Percentiles rank a stretch among this genome's conserved stretches.
These are phyloP conservation scores for Propithecus coquereli DNA, from an alignment of 2,113 vertebrate species.

Conservation along the genomic window DNA sequence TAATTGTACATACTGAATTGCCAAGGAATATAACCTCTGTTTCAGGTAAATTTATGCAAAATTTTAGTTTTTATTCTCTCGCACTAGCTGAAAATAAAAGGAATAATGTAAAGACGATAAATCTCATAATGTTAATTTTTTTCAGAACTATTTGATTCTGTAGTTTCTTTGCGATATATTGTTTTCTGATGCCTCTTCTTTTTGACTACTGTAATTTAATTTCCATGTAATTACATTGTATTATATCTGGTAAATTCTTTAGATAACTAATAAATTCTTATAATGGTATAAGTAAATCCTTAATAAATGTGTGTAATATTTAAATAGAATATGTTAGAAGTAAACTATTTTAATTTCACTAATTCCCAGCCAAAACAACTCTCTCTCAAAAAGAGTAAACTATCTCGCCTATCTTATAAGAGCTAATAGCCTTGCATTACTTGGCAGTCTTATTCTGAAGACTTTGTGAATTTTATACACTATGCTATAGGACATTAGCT, in stretches of 20 bases:
- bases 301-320: not conserved
- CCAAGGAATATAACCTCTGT: not conserved
- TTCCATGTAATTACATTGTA: not conserved
- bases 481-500: not conserved
- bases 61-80: not conserved
- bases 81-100: not conserved
- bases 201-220: not conserved
- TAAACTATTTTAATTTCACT: slow-evolving; percentile 11
- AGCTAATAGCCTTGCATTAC: not conserved
- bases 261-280: not conserved
- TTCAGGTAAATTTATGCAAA: not conserved
- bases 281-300: not conserved
- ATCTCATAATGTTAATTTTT: not conserved
- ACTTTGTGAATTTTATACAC: not conserved
- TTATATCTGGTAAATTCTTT: not conserved
- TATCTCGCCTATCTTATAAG: not conserved
- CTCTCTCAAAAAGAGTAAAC: not conserved
- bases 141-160: not conserved
- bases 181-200: not conserved
- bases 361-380: not conserved
- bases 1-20: not conserved
- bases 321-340: not conserved
- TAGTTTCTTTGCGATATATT: not conserved
- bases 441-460: not conserved
- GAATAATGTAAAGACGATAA: not conserved